Conservation (phyloP, 2,797 vertebrate genomes). For the Sebastes trivittatus region DNA sequence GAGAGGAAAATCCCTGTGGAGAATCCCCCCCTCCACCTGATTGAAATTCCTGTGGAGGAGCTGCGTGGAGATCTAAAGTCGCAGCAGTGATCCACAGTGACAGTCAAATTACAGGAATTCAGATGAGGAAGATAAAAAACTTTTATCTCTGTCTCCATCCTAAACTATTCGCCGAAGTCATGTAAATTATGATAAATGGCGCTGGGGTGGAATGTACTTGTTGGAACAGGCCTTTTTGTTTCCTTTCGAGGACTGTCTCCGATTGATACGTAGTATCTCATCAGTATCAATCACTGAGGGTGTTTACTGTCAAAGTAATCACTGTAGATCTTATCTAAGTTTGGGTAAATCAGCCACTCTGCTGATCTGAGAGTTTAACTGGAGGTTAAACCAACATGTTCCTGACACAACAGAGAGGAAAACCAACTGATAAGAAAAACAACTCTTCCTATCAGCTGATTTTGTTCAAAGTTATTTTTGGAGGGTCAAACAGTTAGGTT, state of each 20-base stretch:
- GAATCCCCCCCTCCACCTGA: conserved; percentile 38
- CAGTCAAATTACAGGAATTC: conserved; percentile 60
- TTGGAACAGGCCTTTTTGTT: conserved; percentile 6
- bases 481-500: not conserved
- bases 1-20: conserved; percentile 22
- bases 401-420: not conserved
- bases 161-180: conserved; percentile 1
- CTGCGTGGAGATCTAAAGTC: conserved; percentile 31
- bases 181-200: conserved; percentile 46
- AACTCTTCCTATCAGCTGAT: not conserved
- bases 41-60: conserved; percentile 58
- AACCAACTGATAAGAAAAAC: conserved; percentile 2
- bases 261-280: conserved; percentile 24
- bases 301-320: conserved; percentile 56
- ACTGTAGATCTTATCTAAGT: conserved; percentile 49
- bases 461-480: not conserved
- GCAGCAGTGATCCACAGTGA: conserved; percentile 33
- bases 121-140: conserved; percentile 47
- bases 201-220: conserved; percentile 26
- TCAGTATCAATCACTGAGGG: conserved; percentile 37
- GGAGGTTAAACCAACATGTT: conserved; percentile 57
- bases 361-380: conserved; percentile 41
- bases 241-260: conserved; percentile 9
- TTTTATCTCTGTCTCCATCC: conserved; percentile 30
- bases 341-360: conserved; percentile 29